Evolutionary conservation across 2,113 vertebrate species (phyloP).

Genomic region (Cebus imitator): DNA sequence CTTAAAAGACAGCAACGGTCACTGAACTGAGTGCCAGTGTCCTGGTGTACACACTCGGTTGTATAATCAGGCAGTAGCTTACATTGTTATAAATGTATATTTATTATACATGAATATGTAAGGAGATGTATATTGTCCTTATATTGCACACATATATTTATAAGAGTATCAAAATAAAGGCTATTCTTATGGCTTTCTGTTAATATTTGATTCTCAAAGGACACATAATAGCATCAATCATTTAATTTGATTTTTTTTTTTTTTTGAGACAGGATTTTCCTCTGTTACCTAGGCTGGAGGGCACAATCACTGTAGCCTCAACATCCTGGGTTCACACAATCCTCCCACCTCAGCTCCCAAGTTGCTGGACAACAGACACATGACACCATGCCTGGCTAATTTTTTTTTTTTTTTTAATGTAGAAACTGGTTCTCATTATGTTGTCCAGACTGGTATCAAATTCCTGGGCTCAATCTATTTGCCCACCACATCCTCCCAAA

Average conservation of each 20-base stretch:
- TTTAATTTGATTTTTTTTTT: background rate
- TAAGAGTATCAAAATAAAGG: background rate
- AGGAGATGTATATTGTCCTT: background rate
- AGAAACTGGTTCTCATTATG: no score
- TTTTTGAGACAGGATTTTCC: no score
- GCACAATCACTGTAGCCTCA: no score
- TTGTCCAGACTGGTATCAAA: no score
- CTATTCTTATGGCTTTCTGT: background rate
- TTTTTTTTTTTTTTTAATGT: no score
- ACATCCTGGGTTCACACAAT: no score
- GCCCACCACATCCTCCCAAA: no score
- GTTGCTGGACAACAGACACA: no score
- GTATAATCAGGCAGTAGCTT: background rate
- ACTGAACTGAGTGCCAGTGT: background rate
- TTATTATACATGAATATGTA: background rate
- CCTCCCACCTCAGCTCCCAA: no score
- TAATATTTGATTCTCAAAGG: background rate
- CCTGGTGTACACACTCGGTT: background rate
- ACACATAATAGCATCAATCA: background rate
- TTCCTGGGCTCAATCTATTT: no score
- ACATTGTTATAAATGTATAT: background rate
- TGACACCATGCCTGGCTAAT: no score
- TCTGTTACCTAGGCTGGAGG: no score
- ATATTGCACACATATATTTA: background rate
- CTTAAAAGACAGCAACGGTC: constrained; percentile 12